phyloP scores from a whole-genome alignment of 1,140 invertebrate species.

The Drosophila varians region DNA sequence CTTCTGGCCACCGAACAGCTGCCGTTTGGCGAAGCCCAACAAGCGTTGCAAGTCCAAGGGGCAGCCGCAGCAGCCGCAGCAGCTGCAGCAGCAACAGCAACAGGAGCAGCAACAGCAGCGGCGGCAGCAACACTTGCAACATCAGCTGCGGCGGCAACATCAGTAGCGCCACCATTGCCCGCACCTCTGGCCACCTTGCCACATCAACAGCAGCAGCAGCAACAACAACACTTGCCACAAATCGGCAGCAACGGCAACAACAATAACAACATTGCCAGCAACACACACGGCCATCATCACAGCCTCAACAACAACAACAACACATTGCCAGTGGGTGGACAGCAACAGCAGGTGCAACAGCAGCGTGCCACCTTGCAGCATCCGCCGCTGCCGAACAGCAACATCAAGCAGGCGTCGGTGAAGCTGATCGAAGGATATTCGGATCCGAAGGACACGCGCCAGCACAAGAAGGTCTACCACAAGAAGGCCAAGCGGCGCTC shows the following conservation, averaged over 20 bases:
- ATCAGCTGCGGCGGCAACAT: constrained; percentile 17
- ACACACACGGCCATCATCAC: constrained; percentile 9
- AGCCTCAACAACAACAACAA: constrained; percentile 51
- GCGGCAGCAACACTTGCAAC: constrained; percentile 13
- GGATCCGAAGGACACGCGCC: constrained; percentile 77
- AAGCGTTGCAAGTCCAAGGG: constrained; percentile 56
- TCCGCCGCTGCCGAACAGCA: constrained; percentile 73
- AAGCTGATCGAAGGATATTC: constrained; percentile 82
- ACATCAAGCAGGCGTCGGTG: constrained; percentile 78
- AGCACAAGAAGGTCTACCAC: constrained; percentile 80
- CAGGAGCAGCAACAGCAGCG: constrained; percentile 21
- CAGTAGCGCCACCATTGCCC: constrained; percentile 44
- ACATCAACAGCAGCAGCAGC: constrained; percentile 38
- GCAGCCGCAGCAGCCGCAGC: constrained; percentile 44
- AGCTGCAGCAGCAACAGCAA: constrained; percentile 20
- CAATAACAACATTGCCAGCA: constrained; percentile 31
- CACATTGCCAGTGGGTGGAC: constrained; percentile 54
- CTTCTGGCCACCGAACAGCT: constrained; percentile 36
- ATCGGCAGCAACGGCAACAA: constrained; percentile 29
- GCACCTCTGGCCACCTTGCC: constrained; percentile 58
- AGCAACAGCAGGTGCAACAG: constrained; percentile 51
- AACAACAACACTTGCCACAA: constrained; percentile 33
- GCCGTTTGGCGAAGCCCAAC: constrained; percentile 74
- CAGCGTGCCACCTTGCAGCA: constrained; percentile 69
- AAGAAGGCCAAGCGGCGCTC: constrained; percentile 73